Base-by-base conservation (phyloP, 2,888 invertebrate genomes). In the Drosophila ustulata region DNA sequence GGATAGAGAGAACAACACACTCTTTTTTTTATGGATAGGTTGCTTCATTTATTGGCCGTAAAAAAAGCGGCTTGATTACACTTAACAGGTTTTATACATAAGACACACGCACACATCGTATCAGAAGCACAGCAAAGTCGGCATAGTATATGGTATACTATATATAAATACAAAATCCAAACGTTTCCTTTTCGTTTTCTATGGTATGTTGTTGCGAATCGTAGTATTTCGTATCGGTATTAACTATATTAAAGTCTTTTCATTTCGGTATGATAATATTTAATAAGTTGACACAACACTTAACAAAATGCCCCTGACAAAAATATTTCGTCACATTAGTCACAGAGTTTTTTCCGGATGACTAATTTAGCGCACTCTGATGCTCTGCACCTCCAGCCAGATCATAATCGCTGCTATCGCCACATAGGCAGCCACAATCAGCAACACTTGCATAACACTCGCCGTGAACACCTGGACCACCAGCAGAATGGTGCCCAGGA, bases 341-440 rank as follows among this genome's bases (percentile, higher is more conserved):
- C 79, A 82, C 63, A 9, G 26, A 3, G n/a, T 37, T 51, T 34
- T n/a, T 18, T 9, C 4, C 18, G 9, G 49, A 49, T 46, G 45
- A 56, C 34, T 46, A 37, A 46, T n/a, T 56, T 34, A 23, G 32
- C 90, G 81, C 63, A 91, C 81, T 59, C 86, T 89, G 56, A 89
- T 73, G 61, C 86, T 89, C 55, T 88, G 83, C 41, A 91, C 88
- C 52, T 90, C 90, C n/a, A 90, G 51, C 70, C 72, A 80, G 45
- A 90, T 89, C 62, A 83, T 59, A 0, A 85, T 3, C 5, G 81
- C 37, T 1, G 90, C 86, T 8, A 89, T 49, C 5, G 58, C 41
- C 47, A 89, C 65, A 72, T 89, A 90, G 41, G 41, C 47, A 23
- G 73, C 75, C 25, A 89, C 74, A 43, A 89, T 72, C 28, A 88